phyloP scores from a whole-genome alignment of 2,113 vertebrate species.

The Semicossyphus pulcher region DNA sequence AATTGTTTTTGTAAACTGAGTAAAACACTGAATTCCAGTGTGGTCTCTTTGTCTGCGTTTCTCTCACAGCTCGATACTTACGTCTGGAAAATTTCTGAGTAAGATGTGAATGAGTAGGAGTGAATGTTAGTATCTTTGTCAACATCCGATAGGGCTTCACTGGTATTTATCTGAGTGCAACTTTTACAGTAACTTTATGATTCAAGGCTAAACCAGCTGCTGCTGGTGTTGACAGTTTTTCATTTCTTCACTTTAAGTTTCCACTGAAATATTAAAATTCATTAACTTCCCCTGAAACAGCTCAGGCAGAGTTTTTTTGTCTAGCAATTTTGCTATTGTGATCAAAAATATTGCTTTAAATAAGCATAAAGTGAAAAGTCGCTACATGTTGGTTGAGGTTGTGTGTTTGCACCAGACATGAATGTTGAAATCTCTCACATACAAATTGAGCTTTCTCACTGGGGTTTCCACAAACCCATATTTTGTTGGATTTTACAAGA shows the following conservation, averaged over 20 bases:
- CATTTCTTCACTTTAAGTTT: not conserved
- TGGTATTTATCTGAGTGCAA: not conserved
- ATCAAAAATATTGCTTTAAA: too few species aligned
- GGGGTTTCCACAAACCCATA: constrained; percentile 4
- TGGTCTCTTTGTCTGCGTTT: not conserved
- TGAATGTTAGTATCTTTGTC: not conserved
- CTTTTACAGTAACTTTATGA: constrained; percentile 12
- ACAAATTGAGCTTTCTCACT: constrained; percentile 2
- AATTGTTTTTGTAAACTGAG: not conserved
- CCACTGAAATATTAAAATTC: too few species aligned
- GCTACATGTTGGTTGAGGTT: constrained; percentile 25
- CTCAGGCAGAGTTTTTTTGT: constrained; percentile 17
- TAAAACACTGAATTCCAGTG: not conserved
- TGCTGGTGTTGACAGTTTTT: not conserved
- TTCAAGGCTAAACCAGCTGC: constrained; percentile 28
- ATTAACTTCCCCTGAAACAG: too few species aligned
- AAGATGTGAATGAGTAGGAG: constrained; percentile 24
- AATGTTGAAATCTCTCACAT: constrained; percentile 37
- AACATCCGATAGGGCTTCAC: not conserved
- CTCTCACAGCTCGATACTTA: not conserved
- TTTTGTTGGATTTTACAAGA: not conserved
- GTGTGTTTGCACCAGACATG: constrained; percentile 27
- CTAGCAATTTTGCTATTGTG: too few species aligned
- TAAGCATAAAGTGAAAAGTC: constrained; percentile 28
- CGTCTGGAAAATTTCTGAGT: constrained; percentile 37